Evolutionary conservation across 2,797 vertebrate genomes (phyloP).

Genomic region (Phylloscopus collybita): DNA sequence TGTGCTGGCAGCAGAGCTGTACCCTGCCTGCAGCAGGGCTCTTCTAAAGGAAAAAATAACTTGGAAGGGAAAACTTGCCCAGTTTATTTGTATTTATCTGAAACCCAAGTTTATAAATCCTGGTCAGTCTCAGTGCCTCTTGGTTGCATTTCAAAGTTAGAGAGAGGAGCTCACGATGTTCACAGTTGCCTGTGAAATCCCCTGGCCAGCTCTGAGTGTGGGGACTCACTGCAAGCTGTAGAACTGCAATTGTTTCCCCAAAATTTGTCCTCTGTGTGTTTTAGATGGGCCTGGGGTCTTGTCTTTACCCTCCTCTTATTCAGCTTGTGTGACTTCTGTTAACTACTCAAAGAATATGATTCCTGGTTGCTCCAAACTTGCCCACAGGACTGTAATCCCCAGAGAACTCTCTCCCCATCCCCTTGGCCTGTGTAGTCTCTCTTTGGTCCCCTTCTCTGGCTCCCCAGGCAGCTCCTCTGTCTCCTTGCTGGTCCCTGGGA

Average conservation of each 20-base stretch:
- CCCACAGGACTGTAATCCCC: neutral
- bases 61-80: neutral
- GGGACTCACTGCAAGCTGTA: neutral
- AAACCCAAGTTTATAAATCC: neutral
- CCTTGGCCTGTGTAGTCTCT: neutral
- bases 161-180: neutral
- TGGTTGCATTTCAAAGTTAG: neutral
- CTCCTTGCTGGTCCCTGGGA: neutral
- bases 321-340: neutral
- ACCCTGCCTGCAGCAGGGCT: neutral
- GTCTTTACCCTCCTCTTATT: neutral
- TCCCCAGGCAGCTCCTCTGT: neutral
- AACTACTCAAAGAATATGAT: neutral
- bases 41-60: neutral
- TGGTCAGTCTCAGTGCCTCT: accelerated
- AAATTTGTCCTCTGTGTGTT: neutral
- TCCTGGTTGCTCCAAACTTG: neutral
- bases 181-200: neutral
- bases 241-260: neutral
- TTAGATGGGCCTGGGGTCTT: neutral
- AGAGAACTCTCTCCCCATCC: neutral
- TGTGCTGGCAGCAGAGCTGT: accelerated
- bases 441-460: neutral
- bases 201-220: neutral
- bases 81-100: neutral